Percentiles rank a stretch among this genome's conserved stretches.
These are phyloP conservation scores for Chorisops tibialis DNA, from an alignment of 2,888 invertebrate species.

Conservation along the genomic window DNA sequence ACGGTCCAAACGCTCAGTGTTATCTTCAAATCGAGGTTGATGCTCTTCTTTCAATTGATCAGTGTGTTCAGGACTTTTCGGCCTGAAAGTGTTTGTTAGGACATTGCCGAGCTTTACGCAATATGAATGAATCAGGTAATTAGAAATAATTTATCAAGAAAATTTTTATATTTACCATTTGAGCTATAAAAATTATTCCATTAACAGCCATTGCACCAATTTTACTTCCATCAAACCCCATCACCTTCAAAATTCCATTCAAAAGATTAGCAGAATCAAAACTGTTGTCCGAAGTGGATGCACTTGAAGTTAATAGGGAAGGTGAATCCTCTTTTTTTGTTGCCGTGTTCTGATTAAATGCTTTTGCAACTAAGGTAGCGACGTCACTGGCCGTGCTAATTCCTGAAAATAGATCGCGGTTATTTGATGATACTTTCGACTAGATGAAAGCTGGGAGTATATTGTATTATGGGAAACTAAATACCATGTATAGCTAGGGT, in stretches of 20 bases:
- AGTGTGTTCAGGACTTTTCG: conserved; percentile 46
- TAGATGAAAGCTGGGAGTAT: no score
- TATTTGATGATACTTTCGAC: no score
- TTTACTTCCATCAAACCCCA: conserved; percentile 74
- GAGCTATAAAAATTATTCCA: conserved; percentile 77
- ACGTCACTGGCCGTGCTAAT: conserved; percentile 58
- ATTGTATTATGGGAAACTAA: no score
- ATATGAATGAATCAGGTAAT: neutral
- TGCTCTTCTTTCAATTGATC: neutral
- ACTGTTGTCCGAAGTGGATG: no score
- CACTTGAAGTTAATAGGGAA: neutral
- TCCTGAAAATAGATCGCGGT: conserved; percentile 38
- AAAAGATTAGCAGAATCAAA: conserved; percentile 36
- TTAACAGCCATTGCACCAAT: conserved; percentile 79
- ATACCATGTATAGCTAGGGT: no score
- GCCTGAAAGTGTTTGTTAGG: conserved; percentile 33
- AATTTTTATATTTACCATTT: conserved; percentile 60
- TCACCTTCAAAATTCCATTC: conserved; percentile 60
- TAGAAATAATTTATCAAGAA: neutral
- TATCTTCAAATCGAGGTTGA: conserved; percentile 48
- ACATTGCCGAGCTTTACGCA: neutral
- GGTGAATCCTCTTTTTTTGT: conserved; percentile 33
- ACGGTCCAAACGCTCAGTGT: conserved; percentile 37
- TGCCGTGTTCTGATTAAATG: conserved; percentile 48
- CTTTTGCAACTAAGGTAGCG: conserved; percentile 59